These are phyloP conservation scores for Drosophila subpulchrella DNA, from an alignment of 1,140 invertebrate species.

Conservation along the genomic window DNA sequence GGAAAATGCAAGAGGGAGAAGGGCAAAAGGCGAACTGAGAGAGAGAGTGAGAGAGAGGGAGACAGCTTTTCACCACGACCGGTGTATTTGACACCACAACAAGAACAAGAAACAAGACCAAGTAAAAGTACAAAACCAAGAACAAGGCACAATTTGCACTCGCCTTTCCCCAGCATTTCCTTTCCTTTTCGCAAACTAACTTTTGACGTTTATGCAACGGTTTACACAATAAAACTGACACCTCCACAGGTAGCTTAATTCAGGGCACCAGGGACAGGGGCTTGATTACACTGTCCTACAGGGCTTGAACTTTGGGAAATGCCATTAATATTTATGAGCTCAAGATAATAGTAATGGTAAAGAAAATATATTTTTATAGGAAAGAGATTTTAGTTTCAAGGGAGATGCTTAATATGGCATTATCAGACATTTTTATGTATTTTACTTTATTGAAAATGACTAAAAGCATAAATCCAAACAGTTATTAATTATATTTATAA, in stretches of 20 bases:
- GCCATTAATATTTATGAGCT: too few species aligned
- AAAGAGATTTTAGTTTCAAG: too few species aligned
- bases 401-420: too few species aligned
- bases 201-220: conserved; percentile 45
- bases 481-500: too few species aligned
- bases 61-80: conserved; percentile 40
- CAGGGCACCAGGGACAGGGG: conserved; percentile 8
- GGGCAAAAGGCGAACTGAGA: not conserved
- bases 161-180: conserved; percentile 18
- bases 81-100: conserved; percentile 34
- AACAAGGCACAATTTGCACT: conserved; percentile 27
- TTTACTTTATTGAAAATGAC: too few species aligned
- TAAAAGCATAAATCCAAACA: too few species aligned
- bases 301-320: not conserved
- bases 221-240: conserved; percentile 47
- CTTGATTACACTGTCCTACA: not conserved
- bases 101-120: conserved; percentile 11
- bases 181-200: conserved; percentile 9
- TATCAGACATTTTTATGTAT: too few species aligned
- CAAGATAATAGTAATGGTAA: too few species aligned
- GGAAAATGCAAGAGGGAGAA: not conserved
- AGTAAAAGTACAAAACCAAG: conserved; percentile 1
- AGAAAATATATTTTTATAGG: too few species aligned
- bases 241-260: conserved; percentile 36
- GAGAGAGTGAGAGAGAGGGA: not conserved